Evolutionary conservation across 2,888 invertebrate species (phyloP), one percentile per base, ranked within the genome.

Genomic region (Athripsodes cinereus): DNA sequence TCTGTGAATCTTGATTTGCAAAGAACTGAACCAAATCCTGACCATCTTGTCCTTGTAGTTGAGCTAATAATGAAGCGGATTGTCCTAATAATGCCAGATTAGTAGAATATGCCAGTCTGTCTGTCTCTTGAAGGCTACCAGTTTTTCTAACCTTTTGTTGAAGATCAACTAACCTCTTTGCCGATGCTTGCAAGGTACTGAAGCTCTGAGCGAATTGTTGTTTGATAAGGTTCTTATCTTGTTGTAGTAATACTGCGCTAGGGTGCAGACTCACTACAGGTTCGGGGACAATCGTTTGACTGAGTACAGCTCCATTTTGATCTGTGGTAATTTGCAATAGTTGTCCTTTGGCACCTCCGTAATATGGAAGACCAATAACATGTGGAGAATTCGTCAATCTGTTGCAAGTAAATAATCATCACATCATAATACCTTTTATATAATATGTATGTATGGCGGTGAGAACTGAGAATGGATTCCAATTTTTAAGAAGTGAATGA

Each of bases 281-380:
- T 69, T 76, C 75, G 13, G 76, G 71, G 1, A 79, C 73, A 2
- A 79, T 73, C 57, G 73, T 78, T 62, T 81, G 79, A 26, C 78
- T 79, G 48, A 76, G 68, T 0, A 79, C 68, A 6, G 72, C 70
- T 18, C 84, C 84, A 64, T 78, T 72, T 5, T 72, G 71, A 54
- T 78, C 76, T 71, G 79, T 80, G 53, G 75, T 78, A 53, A 85
- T 74, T 78, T 81, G 81, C 65, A 87, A 71, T 55, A 83, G 81
- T 70, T 87, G 85, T 0, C 88, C 88, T 67, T 82, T 84, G 1
- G 81, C 84, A 26, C 87, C 88, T 1, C 89, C 88, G 67, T 88
- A 88, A 71, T 84, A 88, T 13, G 87, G 84, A 44, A 86, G 68
- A 55, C 70, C 57, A 75, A 78, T 65, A 74, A 72, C 52, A 16